Percentiles rank a stretch among this genome's conserved stretches.
These are phyloP conservation scores for Nasonia oneida DNA, from an alignment of 2,888 invertebrate species.

Conservation along the genomic window DNA sequence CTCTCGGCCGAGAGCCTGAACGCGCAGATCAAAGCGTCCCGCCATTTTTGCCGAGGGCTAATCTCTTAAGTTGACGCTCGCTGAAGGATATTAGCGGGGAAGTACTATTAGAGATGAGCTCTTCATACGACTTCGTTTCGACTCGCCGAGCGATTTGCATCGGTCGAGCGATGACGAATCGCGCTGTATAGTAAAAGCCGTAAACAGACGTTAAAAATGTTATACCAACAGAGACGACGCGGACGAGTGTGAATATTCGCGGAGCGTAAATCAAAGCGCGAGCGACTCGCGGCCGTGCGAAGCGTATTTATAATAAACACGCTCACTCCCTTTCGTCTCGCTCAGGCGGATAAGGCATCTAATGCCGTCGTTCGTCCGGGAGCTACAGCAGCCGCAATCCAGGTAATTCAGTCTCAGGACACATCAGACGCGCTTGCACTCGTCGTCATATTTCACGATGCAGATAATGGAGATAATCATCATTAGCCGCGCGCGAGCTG, in stretches of 20 bases:
- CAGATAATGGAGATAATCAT: conserved; percentile 56
- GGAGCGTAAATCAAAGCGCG: conserved; percentile 26
- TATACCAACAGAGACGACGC: not conserved
- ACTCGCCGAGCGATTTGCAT: not conserved
- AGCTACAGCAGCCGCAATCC: conserved; percentile 8
- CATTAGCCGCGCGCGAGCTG: conserved; percentile 24
- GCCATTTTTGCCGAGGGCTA: not conserved
- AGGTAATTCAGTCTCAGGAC: conserved; percentile 39
- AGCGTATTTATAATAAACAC: conserved; percentile 4
- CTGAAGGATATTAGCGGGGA: not conserved
- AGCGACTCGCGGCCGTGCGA: not conserved
- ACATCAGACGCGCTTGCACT: conserved; percentile 11
- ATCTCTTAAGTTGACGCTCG: conserved; percentile 36
- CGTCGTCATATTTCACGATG: conserved; percentile 51
- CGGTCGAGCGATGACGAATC: not conserved
- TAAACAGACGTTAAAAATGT: not conserved
- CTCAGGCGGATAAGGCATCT: not conserved
- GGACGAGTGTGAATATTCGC: conserved; percentile 11
- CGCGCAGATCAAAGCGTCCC: conserved; percentile 11
- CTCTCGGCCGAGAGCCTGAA: not conserved
- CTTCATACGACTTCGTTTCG: not conserved
- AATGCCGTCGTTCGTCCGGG: not conserved
- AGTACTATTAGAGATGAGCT: not conserved
- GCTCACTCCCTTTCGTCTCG: not conserved
- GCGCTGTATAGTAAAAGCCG: not conserved